Percentiles rank a stretch among this genome's conserved stretches.
phyloP scores from a whole-genome alignment of 2,113 vertebrate genomes.

The Melozone crissalis region DNA sequence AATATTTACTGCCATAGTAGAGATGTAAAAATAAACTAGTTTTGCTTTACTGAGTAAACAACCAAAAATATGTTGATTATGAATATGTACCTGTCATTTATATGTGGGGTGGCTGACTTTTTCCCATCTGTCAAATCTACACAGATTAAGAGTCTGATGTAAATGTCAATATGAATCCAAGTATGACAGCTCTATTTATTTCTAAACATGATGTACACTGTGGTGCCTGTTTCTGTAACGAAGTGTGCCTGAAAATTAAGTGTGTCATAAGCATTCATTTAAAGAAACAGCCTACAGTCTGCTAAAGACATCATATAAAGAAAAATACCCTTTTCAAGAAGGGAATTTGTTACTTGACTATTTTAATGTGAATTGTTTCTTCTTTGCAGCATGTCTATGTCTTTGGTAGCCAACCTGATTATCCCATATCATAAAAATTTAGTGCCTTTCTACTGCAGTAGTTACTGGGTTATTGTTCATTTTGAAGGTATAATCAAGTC shows the following conservation, averaged over 20 bases:
- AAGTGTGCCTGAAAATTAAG: constrained; percentile 36
- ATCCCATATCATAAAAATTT: constrained; percentile 69
- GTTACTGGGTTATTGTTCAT: constrained; percentile 70
- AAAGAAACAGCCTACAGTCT: constrained; percentile 49
- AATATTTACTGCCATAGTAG: neutral
- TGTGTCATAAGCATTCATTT: constrained; percentile 33
- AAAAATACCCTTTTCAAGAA: constrained; percentile 29
- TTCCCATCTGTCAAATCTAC: constrained; percentile 33
- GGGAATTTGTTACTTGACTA: constrained; percentile 25
- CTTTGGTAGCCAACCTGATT: constrained; percentile 59
- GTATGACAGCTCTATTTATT: constrained; percentile 64
- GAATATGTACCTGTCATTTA: constrained; percentile 55
- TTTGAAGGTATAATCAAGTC: constrained; percentile 73
- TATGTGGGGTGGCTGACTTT: constrained; percentile 18
- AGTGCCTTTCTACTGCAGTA: constrained; percentile 62
- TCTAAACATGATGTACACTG: constrained; percentile 28
- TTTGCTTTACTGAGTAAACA: constrained; percentile 43
- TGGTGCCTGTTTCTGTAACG: constrained; percentile 10
- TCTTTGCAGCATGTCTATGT: constrained; percentile 55
- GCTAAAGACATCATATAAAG: constrained; percentile 28
- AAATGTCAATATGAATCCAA: constrained; percentile 58
- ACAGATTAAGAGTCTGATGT: constrained; percentile 51
- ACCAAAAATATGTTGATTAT: constrained; percentile 47
- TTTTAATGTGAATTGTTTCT: constrained; percentile 61
- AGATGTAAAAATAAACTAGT: constrained; percentile 6